Evolutionary conservation across 2,888 invertebrate species (phyloP), one percentile per base, ranked within the genome.

Genomic region (Lottia scabra): DNA sequence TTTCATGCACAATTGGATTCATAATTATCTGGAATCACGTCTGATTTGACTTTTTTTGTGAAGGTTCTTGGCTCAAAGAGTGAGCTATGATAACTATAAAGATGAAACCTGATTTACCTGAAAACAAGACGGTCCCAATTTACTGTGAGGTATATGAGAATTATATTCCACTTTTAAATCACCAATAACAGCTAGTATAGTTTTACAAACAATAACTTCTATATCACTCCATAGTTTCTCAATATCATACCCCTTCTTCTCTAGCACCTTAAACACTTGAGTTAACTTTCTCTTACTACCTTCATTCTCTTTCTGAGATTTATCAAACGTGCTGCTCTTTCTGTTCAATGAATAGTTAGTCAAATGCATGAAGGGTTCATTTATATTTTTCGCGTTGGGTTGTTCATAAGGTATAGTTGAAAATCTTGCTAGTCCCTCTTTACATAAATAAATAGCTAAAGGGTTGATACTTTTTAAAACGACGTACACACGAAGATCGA

Each of bases 291-390:
- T 79, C 75, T 91, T 91, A 78, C 90, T 90, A 5, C 91, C 91
- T 78, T 87, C 87, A 67, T 87, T 84, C 16, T 86, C 84, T 15
- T 82, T 80, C 19, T 89, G 87, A 5, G 88, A 88, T 65, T 87
- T 89, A 64, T 90, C 85, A 77, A 91, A 91, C 13, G 86, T 83
- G 23, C 83, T 81, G 78, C 89, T 90, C 45, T 83, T 79, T 79
- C 91, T 91, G 78, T 91, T 91, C 67, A 91, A 83, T 1, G 91
- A 91, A 80, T 91, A 91, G 79, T 91, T 91, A 4, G 91, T 91
- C 74, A 91, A 81, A 81, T 91, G 91, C 85, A 91, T 90, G 81
- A 84, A 91, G 0, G 89, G 79, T 74, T 91, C 89, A 72, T 87
- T 84, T 69, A 90, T 82, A 78, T 91, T 91, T 72, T 85, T 86